Evolutionary conservation across 2,113 vertebrate species (phyloP).

Genomic region (Periophthalmodon schlosseri): DNA sequence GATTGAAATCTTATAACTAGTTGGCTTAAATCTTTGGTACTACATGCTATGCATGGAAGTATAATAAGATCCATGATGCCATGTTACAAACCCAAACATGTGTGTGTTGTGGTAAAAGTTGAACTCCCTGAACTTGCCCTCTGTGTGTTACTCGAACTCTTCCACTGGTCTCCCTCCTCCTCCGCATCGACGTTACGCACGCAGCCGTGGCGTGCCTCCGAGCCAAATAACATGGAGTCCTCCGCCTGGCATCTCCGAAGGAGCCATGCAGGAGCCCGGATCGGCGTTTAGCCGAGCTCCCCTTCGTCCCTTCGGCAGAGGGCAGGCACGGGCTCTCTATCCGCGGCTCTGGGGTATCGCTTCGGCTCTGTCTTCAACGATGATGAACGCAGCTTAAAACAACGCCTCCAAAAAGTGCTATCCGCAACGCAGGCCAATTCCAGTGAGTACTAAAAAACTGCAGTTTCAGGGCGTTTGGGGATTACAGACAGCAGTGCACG

Average conservation of each 20-base stretch:
- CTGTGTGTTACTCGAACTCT: conserved; percentile 38
- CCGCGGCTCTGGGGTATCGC: conserved; percentile 27
- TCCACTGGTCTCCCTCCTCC: conserved; percentile 51
- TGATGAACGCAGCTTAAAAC: conserved; percentile 59
- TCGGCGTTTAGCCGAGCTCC: conserved; percentile 16
- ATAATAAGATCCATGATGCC: too few species aligned
- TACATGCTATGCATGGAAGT: too few species aligned
- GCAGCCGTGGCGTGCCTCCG: conserved; percentile 75
- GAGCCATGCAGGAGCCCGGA: conserved; percentile 51
- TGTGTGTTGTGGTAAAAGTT: conserved; percentile 21
- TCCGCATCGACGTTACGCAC: conserved; percentile 75
- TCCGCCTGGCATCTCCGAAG: conserved; percentile 63
- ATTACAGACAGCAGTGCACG: conserved; percentile 20
- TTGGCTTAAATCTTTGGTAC: not conserved
- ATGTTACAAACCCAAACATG: not conserved
- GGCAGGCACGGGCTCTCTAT: conserved; percentile 13
- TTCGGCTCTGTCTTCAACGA: conserved; percentile 50
- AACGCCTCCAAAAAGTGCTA: conserved; percentile 35
- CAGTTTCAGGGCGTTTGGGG: conserved; percentile 31
- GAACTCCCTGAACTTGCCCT: conserved; percentile 43
- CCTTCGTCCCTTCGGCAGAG: conserved; percentile 18
- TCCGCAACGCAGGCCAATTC: conserved; percentile 70
- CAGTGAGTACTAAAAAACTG: conserved; percentile 71
- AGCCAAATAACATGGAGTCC: conserved; percentile 81
- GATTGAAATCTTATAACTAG: too few species aligned